Evolutionary conservation across 2,888 invertebrate species (phyloP).

Genomic region (Temnothorax unifasciatus): DNA sequence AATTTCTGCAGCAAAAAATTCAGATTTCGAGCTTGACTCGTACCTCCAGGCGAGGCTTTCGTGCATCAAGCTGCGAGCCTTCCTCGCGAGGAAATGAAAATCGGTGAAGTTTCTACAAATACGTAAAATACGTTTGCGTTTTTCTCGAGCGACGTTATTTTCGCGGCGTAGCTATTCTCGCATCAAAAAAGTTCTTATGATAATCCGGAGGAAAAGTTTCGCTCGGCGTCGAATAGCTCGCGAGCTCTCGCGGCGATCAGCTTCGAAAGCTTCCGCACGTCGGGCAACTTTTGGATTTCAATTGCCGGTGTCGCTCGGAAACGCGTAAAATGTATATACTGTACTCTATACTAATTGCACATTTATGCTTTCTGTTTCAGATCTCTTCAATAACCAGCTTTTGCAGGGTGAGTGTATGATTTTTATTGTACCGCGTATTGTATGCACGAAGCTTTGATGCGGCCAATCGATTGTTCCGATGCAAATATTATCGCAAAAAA

Average conservation of each 20-base stretch:
- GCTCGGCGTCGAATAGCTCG: conserved; percentile 30
- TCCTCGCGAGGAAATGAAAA: conserved; percentile 17
- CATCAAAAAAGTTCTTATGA: conserved; percentile 69
- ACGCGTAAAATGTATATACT: conserved; percentile 3
- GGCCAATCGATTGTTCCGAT: background rate
- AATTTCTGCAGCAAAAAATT: background rate
- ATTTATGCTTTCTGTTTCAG: conserved; percentile 88
- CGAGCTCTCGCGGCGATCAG: conserved; percentile 58
- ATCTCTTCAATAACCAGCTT: conserved; percentile 95
- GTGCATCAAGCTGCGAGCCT: background rate
- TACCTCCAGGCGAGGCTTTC: background rate
- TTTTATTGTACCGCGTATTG: conserved; percentile 33
- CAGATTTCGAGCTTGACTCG: background rate
- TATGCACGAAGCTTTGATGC: background rate
- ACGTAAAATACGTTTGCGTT: conserved; percentile 65
- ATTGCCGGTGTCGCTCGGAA: conserved; percentile 43
- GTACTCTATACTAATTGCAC: conserved; percentile 54
- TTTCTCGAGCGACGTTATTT: conserved; percentile 2
- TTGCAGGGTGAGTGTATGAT: conserved; percentile 91
- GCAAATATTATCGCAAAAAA: conserved; percentile 4
- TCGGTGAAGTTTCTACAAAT: conserved; percentile 59
- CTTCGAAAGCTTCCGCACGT: conserved; percentile 52
- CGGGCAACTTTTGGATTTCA: conserved; percentile 68
- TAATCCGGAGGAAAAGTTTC: conserved; percentile 69
- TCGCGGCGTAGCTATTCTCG: conserved; percentile 38